A percentile compares a stretch with the other conserved stretches of the same genome.
phyloP scores from a whole-genome alignment of 92 coral and sea anemone genomes.

The Porites evermanni region DNA sequence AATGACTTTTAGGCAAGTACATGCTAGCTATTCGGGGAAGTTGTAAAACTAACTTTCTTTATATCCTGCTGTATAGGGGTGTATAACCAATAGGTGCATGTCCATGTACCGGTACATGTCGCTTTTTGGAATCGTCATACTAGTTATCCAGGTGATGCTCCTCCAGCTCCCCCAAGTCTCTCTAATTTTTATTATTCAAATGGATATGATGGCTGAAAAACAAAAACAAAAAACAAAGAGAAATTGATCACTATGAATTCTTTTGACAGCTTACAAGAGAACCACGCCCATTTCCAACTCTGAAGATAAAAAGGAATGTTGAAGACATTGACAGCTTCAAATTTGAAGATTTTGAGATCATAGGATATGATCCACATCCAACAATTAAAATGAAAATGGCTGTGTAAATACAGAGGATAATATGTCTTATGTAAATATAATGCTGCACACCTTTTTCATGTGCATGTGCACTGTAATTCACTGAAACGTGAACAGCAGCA shows the following conservation, averaged over 20 bases:
- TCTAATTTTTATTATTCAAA: not conserved
- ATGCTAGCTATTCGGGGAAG: too few species aligned
- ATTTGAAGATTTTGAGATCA: constrained; percentile 84
- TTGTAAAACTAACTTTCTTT: not conserved
- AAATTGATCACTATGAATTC: not conserved
- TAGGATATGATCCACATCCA: constrained; percentile 90
- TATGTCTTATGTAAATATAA: too few species aligned
- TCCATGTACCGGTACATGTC: too few species aligned
- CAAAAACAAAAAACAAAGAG: too few species aligned
- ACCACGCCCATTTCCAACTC: constrained; percentile 88
- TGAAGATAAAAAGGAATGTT: constrained; percentile 70
- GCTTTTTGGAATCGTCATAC: too few species aligned
- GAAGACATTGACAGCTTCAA: constrained; percentile 87
- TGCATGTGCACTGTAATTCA: too few species aligned
- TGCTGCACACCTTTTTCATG: too few species aligned
- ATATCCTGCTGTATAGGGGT: not conserved
- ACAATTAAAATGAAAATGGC: constrained; percentile 98
- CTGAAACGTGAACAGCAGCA: too few species aligned
- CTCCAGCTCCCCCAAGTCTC: too few species aligned
- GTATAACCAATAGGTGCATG: too few species aligned
- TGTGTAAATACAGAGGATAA: constrained; percentile 38
- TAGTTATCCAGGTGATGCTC: too few species aligned
- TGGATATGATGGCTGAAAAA: not conserved
- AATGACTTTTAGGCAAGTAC: too few species aligned
- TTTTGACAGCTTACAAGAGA: constrained; percentile 77